These are phyloP conservation scores for Zaprionus lachaisei DNA, from an alignment of 1,140 invertebrate genomes.

Conservation along the genomic window DNA sequence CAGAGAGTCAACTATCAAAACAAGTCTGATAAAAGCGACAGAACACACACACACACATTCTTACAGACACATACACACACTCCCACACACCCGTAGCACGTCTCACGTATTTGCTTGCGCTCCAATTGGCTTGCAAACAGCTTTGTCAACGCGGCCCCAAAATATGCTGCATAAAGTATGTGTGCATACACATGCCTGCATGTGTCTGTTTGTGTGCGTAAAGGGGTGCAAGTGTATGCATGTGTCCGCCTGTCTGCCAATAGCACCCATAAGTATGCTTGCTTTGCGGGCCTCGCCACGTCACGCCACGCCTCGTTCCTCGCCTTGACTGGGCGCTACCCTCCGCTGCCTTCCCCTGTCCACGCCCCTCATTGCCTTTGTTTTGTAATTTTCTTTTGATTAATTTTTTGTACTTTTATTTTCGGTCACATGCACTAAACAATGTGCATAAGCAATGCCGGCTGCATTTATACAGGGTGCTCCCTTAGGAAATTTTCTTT, in stretches of 20 bases:
- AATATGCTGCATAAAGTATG: conserved; percentile 16
- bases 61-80: background rate
- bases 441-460: conserved; percentile 16
- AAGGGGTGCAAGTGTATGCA: background rate
- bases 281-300: conserved; percentile 17
- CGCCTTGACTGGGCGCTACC: background rate
- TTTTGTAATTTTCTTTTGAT: conserved; percentile 74
- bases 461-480: conserved; percentile 38
- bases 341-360: background rate
- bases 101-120: conserved; percentile 58
- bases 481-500: background rate
- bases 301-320: background rate
- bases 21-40: conserved; percentile 73
- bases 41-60: conserved; percentile 28
- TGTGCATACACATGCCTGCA: background rate
- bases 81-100: background rate
- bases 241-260: conserved; percentile 13
- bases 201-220: conserved; percentile 5
- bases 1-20: conserved; percentile 78
- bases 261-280: conserved; percentile 40
- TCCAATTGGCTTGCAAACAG: conserved; percentile 65
- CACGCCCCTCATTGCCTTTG: conserved; percentile 46
- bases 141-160: conserved; percentile 68
- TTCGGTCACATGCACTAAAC: conserved; percentile 32
- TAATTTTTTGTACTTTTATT: conserved; percentile 54